phyloP scores from a whole-genome alignment of 1,140 invertebrate species.

The Caerostris darwini region DNA sequence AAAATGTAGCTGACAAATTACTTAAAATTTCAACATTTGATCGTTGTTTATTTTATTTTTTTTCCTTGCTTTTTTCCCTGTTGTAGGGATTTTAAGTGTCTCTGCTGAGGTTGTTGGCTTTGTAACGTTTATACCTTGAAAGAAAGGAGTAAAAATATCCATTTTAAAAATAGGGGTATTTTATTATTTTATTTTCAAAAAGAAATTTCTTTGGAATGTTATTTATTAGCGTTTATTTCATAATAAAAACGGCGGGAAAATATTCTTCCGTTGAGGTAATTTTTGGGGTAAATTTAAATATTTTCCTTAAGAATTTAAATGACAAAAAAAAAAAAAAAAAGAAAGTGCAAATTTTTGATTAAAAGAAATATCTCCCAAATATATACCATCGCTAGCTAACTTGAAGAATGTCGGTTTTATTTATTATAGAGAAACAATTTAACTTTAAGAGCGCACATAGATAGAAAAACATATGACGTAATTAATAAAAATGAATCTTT shows the following conservation, averaged over 20 bases:
- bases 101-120: neutral
- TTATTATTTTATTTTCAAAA: neutral
- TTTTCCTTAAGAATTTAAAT: neutral
- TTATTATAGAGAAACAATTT: neutral
- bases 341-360: neutral
- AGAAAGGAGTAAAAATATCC: neutral
- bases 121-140: neutral
- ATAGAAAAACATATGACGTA: neutral
- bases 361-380: neutral
- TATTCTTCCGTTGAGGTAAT: neutral
- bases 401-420: neutral
- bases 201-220: neutral
- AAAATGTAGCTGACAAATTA: conserved; percentile 13
- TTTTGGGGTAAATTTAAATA: neutral
- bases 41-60: neutral
- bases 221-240: conserved; percentile 18
- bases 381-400: neutral
- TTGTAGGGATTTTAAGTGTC: neutral
- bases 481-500: neutral
- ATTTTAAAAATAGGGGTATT: neutral
- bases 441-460: neutral
- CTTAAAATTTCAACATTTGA: conserved; percentile 33
- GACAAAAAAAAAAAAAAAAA: neutral
- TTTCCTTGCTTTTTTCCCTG: too few relatives aligned
- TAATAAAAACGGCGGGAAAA: neutral